Percentiles rank a stretch among this genome's conserved stretches.
Evolutionary conservation across 2,113 vertebrate genomes (phyloP).

Genomic region (Prunella fulvescens): DNA sequence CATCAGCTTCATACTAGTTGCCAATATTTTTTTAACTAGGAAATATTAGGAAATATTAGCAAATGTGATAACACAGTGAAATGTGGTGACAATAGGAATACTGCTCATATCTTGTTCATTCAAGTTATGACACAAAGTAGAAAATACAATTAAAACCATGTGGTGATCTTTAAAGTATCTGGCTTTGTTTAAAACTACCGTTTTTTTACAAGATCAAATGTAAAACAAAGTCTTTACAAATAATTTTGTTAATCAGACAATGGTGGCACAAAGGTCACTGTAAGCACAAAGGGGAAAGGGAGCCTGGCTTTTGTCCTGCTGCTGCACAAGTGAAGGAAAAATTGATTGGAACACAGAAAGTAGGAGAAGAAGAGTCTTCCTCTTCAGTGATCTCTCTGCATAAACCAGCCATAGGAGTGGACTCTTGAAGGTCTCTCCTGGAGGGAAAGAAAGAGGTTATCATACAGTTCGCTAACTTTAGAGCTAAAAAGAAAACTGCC

Average conservation of each 20-base stretch:
- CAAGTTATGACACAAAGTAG: constrained; percentile 69
- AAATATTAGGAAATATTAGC: constrained; percentile 68
- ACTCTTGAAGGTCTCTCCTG: not conserved
- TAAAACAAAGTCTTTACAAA: constrained; percentile 75
- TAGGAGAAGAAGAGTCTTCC: not conserved
- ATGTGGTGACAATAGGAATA: constrained; percentile 61
- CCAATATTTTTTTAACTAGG: constrained; percentile 53
- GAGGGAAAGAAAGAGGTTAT: not conserved
- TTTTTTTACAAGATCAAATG: constrained; percentile 77
- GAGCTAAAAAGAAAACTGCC: constrained; percentile 6
- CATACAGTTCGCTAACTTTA: not conserved
- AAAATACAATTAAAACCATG: constrained; percentile 70
- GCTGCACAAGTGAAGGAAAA: not conserved
- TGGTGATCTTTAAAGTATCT: constrained; percentile 73
- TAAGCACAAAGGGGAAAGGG: constrained; percentile 46
- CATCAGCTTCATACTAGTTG: not conserved
- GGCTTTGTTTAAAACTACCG: constrained; percentile 71
- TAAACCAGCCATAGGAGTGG: not conserved
- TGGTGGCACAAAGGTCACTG: constrained; percentile 62
- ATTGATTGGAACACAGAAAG: not conserved
- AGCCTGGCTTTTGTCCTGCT: not conserved
- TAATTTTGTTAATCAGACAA: constrained; percentile 74
- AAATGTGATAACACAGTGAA: constrained; percentile 57
- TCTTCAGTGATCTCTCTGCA: not conserved
- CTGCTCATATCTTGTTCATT: constrained; percentile 72